Evolutionary conservation across 2,797 vertebrate species (phyloP), one percentile per base, ranked within the genome.

Genomic region (Arctocebus calabarensis): DNA sequence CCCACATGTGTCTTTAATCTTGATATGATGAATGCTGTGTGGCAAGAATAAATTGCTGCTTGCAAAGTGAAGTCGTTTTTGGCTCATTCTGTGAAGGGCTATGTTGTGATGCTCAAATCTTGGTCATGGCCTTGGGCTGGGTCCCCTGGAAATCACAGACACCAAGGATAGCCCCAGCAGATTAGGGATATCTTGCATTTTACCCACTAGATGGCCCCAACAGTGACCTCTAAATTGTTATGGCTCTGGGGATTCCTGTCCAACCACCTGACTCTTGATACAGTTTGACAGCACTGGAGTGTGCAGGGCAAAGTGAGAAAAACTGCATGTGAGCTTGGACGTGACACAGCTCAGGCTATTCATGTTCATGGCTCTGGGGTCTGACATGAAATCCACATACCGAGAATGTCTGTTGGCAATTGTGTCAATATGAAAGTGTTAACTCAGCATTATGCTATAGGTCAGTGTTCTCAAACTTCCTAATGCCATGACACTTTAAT

Each of bases 1-100:
- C 96, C 96, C 62, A 95, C 81, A 45, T 62, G 71, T 96, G 85
- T 89, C 92, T 94, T 97, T 87, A 92, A 94, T 96, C 92, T 96
- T 91, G 74, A 86, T 95, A 32, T 19, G 79, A 81, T 74, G 88
- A 79, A 85, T 57, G 48, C 59, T 88, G 12, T 84, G 52, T 90
- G 66, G 95, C 57, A 88, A 88, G 95, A 96, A 92, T 70, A 92
- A 90, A 92, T 81, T 61, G 43, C 83, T 77, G 74, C 88, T 59
- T 90, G 43, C 25, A 59, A 57, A 71, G 11, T 55, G 29, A 22
- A 43, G 61, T 22, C 2, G 2, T 59, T 62, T 62, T 14, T 57
- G 84, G 20, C 19, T 88, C 59, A n/a, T n/a, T 94, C 20, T 73
- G 52, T 48, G 90, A 88, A 73, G 78, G 75, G 37, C 59, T 70